A percentile compares a stretch with the other conserved stretches of the same genome.
Evolutionary conservation across 2,888 invertebrate species (phyloP).

Genomic region (Leptopilina myrica): DNA sequence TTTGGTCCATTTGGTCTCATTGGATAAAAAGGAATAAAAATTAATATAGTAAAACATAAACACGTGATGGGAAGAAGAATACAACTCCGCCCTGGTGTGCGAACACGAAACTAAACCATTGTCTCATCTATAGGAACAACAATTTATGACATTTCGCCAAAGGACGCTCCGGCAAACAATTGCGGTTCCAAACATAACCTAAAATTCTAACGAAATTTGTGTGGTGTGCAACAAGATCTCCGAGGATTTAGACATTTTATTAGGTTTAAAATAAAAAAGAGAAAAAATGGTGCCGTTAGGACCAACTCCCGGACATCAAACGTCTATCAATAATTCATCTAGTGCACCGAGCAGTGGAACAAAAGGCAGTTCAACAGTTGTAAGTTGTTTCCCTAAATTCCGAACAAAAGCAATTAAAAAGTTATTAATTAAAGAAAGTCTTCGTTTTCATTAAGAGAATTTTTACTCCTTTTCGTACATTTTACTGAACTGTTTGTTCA

Average conservation of each 20-base stretch:
- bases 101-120: too few species aligned
- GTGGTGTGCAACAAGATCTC: neutral
- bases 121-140: too few species aligned
- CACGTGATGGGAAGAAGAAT: too few species aligned
- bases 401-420: too few species aligned
- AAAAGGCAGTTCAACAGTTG: slow-evolving; percentile 80
- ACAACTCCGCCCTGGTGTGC: too few species aligned
- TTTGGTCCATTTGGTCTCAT: too few species aligned
- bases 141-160: slow-evolving; percentile 17
- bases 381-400: slow-evolving; percentile 58
- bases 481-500: slow-evolving; percentile 10
- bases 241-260: neutral
- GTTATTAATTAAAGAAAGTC: too few species aligned
- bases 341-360: slow-evolving; percentile 78
- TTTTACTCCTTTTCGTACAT: too few species aligned
- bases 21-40: too few species aligned
- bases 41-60: too few species aligned
- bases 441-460: too few species aligned
- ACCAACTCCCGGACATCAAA: slow-evolving; percentile 80
- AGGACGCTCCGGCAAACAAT: slow-evolving; percentile 25
- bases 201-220: neutral
- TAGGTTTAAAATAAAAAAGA: neutral
- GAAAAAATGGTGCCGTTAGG: slow-evolving; percentile 84
- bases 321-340: slow-evolving; percentile 66
- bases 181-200: slow-evolving; percentile 24